Percentiles rank a stretch among this genome's conserved stretches.
phyloP scores from a whole-genome alignment of 2,888 invertebrate genomes.

The Monoplex corrugatus region DNA sequence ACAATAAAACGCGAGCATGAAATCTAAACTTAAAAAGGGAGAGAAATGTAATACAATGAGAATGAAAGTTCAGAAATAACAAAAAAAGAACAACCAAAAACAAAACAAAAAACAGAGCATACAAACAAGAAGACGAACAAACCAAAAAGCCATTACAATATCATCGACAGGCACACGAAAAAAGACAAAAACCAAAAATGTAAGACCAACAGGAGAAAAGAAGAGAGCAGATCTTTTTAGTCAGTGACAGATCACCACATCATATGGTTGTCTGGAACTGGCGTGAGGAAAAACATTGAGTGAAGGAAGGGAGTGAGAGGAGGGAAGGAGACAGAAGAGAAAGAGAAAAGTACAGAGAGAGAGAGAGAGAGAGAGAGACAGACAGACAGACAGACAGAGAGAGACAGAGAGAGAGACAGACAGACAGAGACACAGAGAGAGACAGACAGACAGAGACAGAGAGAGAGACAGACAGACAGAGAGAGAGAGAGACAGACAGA shows the following conservation, averaged over 20 bases:
- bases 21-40: too few relatives aligned
- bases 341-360: background rate
- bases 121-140: background rate
- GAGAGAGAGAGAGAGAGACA: background rate
- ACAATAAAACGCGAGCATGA: too few relatives aligned
- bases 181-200: background rate
- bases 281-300: too few relatives aligned
- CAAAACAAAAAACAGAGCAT: background rate
- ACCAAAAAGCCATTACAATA: background rate
- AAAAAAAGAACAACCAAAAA: too few relatives aligned
- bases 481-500: too few relatives aligned
- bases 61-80: too few relatives aligned
- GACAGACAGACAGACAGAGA: background rate
- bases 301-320: background rate
- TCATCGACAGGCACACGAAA: background rate
- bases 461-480: too few relatives aligned
- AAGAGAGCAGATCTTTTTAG: too few relatives aligned
- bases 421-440: constrained; percentile 37
- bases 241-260: too few relatives aligned
- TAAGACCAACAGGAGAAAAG: background rate
- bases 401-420: constrained; percentile 18
- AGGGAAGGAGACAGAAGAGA: background rate
- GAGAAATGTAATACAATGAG: too few relatives aligned
- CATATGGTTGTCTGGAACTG: too few relatives aligned
- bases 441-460: too few relatives aligned